Evolutionary conservation across 2,888 invertebrate species (phyloP).

Genomic region (Agrotis clavis): DNA sequence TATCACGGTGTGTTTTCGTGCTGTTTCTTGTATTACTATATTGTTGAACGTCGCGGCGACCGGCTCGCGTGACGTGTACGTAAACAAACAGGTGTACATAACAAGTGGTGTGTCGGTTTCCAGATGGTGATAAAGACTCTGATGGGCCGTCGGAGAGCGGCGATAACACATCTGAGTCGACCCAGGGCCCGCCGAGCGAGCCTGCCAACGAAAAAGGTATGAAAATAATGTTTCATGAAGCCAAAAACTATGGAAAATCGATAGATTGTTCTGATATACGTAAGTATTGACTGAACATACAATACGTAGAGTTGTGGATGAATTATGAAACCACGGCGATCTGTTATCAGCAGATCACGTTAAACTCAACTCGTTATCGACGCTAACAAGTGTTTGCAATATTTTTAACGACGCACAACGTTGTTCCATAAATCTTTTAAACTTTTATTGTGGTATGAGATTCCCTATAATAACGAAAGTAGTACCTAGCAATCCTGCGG

Average conservation of each 20-base stretch:
- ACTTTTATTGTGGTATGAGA: constrained; percentile 19
- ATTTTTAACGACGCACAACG: constrained; percentile 60
- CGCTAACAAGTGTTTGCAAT: constrained; percentile 59
- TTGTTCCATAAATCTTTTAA: constrained; percentile 25
- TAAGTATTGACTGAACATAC: constrained; percentile 21
- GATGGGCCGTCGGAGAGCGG: constrained; percentile 90
- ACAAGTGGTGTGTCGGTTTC: constrained; percentile 70
- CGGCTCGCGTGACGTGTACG: constrained; percentile 62
- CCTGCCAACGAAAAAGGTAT: constrained; percentile 90
- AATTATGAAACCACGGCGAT: constrained; percentile 52
- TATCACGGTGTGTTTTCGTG: constrained; percentile 84
- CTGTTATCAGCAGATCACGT: constrained; percentile 66
- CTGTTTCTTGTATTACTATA: constrained; percentile 41
- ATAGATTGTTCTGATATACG: constrained; percentile 16
- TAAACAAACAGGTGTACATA: constrained; percentile 70
- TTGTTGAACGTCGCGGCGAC: constrained; percentile 37
- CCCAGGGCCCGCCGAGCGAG: constrained; percentile 85
- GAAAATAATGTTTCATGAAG: constrained; percentile 34
- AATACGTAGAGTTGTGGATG: constrained; percentile 21
- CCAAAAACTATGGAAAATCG: constrained; percentile 14
- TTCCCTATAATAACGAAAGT: neutral
- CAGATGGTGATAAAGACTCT: constrained; percentile 91
- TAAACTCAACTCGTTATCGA: constrained; percentile 61
- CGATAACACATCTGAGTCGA: constrained; percentile 89
- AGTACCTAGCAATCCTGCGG: constrained; percentile 2